Conservation (phyloP, 1,140 invertebrate genomes). For the Subanguina moxae region DNA sequence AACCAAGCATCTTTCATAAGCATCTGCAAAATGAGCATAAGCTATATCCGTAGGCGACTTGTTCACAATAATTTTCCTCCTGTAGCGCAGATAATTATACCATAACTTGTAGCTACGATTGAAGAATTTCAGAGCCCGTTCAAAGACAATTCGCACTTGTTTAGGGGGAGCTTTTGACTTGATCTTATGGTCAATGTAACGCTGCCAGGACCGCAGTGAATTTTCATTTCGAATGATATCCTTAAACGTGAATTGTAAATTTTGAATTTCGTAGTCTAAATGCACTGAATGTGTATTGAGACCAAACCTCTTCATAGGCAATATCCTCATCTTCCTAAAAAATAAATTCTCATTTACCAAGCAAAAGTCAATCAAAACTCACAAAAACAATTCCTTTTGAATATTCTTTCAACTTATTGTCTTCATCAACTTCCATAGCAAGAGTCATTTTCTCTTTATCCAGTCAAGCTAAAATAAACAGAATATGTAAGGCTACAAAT, state of each 20-base stretch:
- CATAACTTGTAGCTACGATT: conserved; percentile 97
- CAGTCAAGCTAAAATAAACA: not conserved
- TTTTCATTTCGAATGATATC: conserved; percentile 93
- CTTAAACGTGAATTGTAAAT: too few relatives aligned
- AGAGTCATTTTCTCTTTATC: not conserved
- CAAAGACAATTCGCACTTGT: conserved; percentile 66
- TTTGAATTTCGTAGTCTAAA: too few relatives aligned
- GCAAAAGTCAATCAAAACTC: not conserved
- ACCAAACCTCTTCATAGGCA: conserved; percentile 20
- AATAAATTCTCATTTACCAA: not conserved
- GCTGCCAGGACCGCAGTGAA: conserved; percentile 93
- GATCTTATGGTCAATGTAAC: conserved; percentile 94
- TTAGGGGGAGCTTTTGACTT: conserved; percentile 69
- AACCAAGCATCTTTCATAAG: conserved; percentile 87
- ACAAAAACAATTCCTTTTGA: conserved; percentile 3
- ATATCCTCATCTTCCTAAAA: conserved; percentile 23
- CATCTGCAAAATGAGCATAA: conserved; percentile 89
- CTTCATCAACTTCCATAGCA: not conserved
- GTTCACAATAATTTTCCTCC: conserved; percentile 76
- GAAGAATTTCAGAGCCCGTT: conserved; percentile 87
- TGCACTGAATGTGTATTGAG: too few relatives aligned
- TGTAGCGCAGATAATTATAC: conserved; percentile 86
- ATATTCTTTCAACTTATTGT: not conserved
- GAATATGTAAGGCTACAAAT: too few relatives aligned
- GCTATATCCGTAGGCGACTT: conserved; percentile 76